Evolutionary conservation across 2,113 vertebrate species (phyloP), one percentile per base, ranked within the genome.

Genomic region (Antechinus flavipes): DNA sequence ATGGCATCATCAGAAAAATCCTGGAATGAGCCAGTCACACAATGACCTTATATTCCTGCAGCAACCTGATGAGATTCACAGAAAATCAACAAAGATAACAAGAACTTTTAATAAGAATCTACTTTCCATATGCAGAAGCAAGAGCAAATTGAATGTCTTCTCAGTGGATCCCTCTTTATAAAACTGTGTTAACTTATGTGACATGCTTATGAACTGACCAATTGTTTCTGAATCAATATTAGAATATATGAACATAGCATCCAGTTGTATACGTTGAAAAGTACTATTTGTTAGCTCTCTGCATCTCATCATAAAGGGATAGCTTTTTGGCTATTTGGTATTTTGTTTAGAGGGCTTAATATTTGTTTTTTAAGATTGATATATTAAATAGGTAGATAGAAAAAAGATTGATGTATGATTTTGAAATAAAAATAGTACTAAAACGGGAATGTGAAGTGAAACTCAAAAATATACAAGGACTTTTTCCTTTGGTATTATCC

Each of bases 21-120:
- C 99, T 0, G 99, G 99, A 25, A 99, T 99, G 99, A 99, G 99
- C 98, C 99, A 99, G 97, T 99, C 99, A 0, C 99, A 99, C 98
- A 99, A 99, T 0, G 99, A 99, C 98, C 99, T 99, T 89, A 99
- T 99, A 91, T 99, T 99, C 98, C 98, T 99, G 97, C 99, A 99
- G 98, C 99, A 99, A 94, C 98, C 99, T 0, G 99, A 99, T 95
- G 99, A 99, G 91, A 92, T 98, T 0, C 99, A 98, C 96, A 99
- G 98, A 98, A 99, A 99, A 91, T 99, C 99, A 0, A 98, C 98
- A 91, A 99, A 99, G 0, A 98, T 99, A 25, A 98, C 98, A 89
- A 98, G 99, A 25, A 99, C 99, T 95, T 98, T 99, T 54, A 99
- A 98, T 98, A 99, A 98, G 98, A 99, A 99, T 98, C 98, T 99